Base-by-base conservation (phyloP, 1,140 invertebrate genomes). In the Aradophagus sp. region DNA sequence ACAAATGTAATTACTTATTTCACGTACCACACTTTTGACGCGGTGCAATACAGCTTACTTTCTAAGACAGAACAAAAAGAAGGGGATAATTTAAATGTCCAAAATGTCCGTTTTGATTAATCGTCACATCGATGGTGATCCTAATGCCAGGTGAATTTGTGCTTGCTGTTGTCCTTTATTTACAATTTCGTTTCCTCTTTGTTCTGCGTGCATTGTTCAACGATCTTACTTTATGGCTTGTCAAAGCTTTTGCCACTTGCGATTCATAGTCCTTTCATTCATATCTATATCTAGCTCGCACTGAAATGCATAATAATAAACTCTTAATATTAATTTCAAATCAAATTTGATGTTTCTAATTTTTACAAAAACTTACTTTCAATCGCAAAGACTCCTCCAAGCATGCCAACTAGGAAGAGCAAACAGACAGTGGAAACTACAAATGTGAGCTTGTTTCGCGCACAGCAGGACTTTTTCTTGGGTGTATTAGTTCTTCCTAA, bases 341-440 rank as follows among this genome's bases (percentile, higher is more conserved):
- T n/a, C n/a, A n/a, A n/a, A n/a, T n/a, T n/a, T n/a, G n/a, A n/a
- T n/a, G n/a, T n/a, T n/a, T n/a, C n/a, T n/a, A n/a, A n/a, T n/a
- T n/a, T n/a, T n/a, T n/a, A n/a, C n/a, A n/a, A n/a, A n/a, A n/a
- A 83, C 86, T 87, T 69, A 89, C 87, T 84, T 69, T 89, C 87
- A 78, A 88, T 87, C 50, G 84, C 87, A 50, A 87, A 84, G 42
- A 94, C 90, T 65, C 91, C 93, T 7, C 88, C 89, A 27, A 93
- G 84, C 70, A 94, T 90, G 58, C 92, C 92, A 63, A 93, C 86
- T 62, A 92, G 89, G 77, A 94, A 93, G 27, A 93, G 82, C 52
- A 91, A 88, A 48, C 91, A 93, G 89, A 93, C 93, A 27, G 91
- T 91, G 73, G 92, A 87, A 38, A 94, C 91, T 16, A 94, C 87